Evolutionary conservation across 2,888 invertebrate species (phyloP), one percentile per base, ranked within the genome.

Genomic region (Allacma fusca): DNA sequence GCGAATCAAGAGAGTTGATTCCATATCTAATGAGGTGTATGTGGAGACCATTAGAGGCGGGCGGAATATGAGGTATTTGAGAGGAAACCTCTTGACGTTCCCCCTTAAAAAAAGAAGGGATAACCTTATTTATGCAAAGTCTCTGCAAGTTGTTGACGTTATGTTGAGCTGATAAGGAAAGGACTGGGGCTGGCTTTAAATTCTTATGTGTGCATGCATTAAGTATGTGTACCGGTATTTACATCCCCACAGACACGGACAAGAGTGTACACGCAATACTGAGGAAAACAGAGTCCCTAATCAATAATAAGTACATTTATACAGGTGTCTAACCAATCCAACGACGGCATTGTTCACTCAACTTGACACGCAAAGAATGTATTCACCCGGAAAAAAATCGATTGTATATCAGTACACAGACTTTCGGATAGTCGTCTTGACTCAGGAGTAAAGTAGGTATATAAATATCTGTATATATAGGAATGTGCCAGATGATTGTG

Each of bases 351-450:
- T 64, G 69, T 75, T 74, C 78, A 76, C 73, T 73, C 68, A 73
- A 73, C 62, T 79, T 76, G 73, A 75, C 79, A 79, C 76, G 79
- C 79, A 76, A 78, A 79, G 76, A 62, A 71, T 77, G 70, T 75
- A 68, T 75, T 75, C 44, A 44, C n/a, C 67, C 21, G 57, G 50
- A 74, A 75, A 50, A 50, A 50, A 68, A 75, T 70, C 75, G 70
- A 75, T 59, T 70, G 28, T 62, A 57, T 75, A 70, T 57, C 40
- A 28, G 75, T 69, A 69, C 26, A 28, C 26, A 28, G 21, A 40
- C 44, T 50, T 50, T 50, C 2, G 50, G 50, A 50, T 50, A 50
- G 50, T 16, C 50, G 4, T 50, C 4, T 34, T 34, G 5, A 7
- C 34, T 34, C 19, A 50, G 2, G 16, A 50, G 16, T 5, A 50